phyloP scores from a whole-genome alignment of 2,113 vertebrate genomes.

The Heteronetta atricapilla region DNA sequence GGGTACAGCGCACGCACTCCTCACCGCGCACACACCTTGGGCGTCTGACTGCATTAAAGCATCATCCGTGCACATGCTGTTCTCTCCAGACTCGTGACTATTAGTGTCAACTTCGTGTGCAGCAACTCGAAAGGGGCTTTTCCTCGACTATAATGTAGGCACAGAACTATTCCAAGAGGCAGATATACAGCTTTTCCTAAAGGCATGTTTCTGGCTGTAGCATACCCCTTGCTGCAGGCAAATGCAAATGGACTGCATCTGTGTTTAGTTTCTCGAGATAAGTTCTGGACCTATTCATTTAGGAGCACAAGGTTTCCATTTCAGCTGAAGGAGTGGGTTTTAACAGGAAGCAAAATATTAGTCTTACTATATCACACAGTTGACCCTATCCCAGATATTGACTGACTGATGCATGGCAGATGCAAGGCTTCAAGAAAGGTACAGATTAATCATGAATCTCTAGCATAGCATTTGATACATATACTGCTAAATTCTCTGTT shows the following conservation, averaged over 20 bases:
- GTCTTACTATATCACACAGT: not conserved
- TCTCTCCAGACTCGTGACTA: fast-evolving
- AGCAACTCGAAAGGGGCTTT: fast-evolving
- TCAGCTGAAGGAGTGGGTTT: fast-evolving
- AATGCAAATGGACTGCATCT: not conserved
- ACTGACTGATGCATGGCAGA: not conserved
- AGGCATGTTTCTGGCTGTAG: fast-evolving
- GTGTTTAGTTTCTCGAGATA: not conserved
- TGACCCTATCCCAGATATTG: not conserved
- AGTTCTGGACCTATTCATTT: not conserved
- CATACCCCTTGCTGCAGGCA: fast-evolving
- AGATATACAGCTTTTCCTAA: fast-evolving
- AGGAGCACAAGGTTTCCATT: not conserved
- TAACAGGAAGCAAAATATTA: fast-evolving
- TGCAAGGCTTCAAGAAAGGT: not conserved
- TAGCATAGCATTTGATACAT: not conserved
- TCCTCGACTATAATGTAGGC: fast-evolving
- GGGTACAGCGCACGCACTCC: fast-evolving
- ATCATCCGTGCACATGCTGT: not conserved
- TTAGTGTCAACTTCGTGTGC: fast-evolving
- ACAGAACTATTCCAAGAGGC: fast-evolving
- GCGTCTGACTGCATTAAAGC: not conserved
- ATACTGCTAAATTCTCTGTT: not conserved
- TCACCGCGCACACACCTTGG: fast-evolving
- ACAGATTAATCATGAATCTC: not conserved